Base-by-base conservation (phyloP, 1,140 invertebrate species). In the Drosophila willistoni region DNA sequence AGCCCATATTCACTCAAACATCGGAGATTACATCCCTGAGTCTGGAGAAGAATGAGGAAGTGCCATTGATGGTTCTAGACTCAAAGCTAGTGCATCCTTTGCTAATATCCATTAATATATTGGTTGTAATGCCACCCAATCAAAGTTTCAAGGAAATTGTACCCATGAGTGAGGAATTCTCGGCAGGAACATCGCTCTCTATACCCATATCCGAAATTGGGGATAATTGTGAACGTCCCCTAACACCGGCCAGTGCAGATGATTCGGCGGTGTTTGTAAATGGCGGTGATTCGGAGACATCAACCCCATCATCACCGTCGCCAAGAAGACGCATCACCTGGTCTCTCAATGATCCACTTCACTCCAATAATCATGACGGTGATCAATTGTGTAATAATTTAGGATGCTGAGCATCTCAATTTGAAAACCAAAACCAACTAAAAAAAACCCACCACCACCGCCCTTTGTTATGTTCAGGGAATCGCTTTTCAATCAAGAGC, bases 91-190 rank as follows among this genome's bases (percentile, higher is more conserved):
- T 93, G 51, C 95, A 95, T 92, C 95, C 95, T 1, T 77, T 96
- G 47, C 93, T 95, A 44, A 93, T 96, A 87, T 96, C 95, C 3
- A 95, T 95, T 6, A 96, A 96, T 79, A 94, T 96, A 91, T 92
- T 96, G 87, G 94, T 95, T 55, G 94, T 94, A 0, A 94, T 94
- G 51, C 94, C 95, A 6, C 75, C 81, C 19, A 86, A 77, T 19
- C 89, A 86, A 34, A 79, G 76, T 36, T 92, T 90, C 36, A 91
- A 92, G 44, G 81, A 90, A 60, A 47, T 81, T 59, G 77, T 84
- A n/a, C 84, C 80, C 1, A 64, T 65, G 14, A 68, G 76, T 56
- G 91, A 90, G 44, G 84, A 89, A 4, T 6, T 68, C 2, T n/a
- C 39, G 34, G 19, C 67, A 0, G 68, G 68, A 6, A 61, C 80